Evolutionary conservation across 92 coral and sea anemone genomes (phyloP).

Genomic region (Nematostella vectensis): DNA sequence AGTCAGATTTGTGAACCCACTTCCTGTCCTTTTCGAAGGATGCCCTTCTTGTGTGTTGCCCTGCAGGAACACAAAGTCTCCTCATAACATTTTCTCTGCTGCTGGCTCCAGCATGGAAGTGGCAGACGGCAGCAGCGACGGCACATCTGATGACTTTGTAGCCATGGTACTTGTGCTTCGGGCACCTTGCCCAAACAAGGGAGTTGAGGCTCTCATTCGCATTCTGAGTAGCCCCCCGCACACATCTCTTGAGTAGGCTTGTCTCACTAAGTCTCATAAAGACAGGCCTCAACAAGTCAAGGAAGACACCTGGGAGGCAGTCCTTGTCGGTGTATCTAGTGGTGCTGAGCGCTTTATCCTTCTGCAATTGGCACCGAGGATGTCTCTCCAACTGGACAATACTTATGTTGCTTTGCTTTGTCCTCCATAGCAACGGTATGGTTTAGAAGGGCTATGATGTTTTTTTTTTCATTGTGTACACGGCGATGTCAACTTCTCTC

Average conservation of each 20-base stretch:
- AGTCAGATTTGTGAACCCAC: slow-evolving; percentile 18
- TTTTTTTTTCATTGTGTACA: too few relatives aligned
- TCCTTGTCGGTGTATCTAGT: slow-evolving; percentile 18
- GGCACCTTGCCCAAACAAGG: too few relatives aligned
- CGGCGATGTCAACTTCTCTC: too few relatives aligned
- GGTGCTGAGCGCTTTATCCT: slow-evolving; percentile 19
- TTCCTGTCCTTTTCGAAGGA: slow-evolving; percentile 32
- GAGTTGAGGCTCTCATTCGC: too few relatives aligned
- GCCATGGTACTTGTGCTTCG: slow-evolving; percentile 37
- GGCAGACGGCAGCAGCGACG: slow-evolving; percentile 37
- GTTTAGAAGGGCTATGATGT: slow-evolving; percentile 22
- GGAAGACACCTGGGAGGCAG: slow-evolving; percentile 21
- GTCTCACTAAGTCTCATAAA: too few relatives aligned
- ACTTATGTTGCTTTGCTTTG: slow-evolving; percentile 20
- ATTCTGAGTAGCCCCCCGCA: too few relatives aligned
- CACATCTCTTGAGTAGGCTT: too few relatives aligned
- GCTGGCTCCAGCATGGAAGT: slow-evolving; percentile 45
- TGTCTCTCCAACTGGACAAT: slow-evolving; percentile 27
- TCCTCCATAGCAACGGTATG: slow-evolving; percentile 25
- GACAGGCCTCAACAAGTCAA: too few relatives aligned
- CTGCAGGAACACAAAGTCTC: slow-evolving; percentile 36
- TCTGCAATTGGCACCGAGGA: slow-evolving; percentile 42
- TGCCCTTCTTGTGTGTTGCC: slow-evolving; percentile 19
- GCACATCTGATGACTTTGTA: slow-evolving; percentile 31
- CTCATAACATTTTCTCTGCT: slow-evolving; percentile 35